phyloP scores from a whole-genome alignment of 2,888 invertebrate genomes.

The Lamproptera curius region DNA sequence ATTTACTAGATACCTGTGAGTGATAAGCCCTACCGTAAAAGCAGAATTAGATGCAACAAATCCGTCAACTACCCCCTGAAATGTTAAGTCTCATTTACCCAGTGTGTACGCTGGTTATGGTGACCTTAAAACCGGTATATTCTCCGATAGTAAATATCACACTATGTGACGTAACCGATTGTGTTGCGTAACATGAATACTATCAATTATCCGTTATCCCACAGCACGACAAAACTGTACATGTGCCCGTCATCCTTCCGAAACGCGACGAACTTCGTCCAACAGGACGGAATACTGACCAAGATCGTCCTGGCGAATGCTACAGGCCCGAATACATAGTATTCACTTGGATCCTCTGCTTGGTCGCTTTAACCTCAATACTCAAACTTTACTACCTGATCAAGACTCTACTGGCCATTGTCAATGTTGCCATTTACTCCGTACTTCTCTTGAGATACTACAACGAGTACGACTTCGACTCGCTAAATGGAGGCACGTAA shows the following conservation, averaged over 20 bases:
- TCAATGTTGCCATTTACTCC: slow-evolving; percentile 87
- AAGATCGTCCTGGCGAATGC: slow-evolving; percentile 57
- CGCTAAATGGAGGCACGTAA: slow-evolving; percentile 46
- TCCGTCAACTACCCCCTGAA: too few species aligned
- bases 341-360: slow-evolving; percentile 95
- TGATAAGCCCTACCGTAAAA: too few species aligned
- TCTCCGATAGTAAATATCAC: too few species aligned
- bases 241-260: slow-evolving; percentile 47
- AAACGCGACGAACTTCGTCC: slow-evolving; percentile 7
- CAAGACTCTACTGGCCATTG: slow-evolving; percentile 87
- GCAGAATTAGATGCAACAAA: too few species aligned
- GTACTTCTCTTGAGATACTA: slow-evolving; percentile 81
- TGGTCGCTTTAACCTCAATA: slow-evolving; percentile 94
- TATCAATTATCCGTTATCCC: not conserved
- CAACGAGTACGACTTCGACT: slow-evolving; percentile 67
- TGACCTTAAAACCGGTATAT: too few species aligned
- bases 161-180: too few species aligned
- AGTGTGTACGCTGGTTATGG: too few species aligned
- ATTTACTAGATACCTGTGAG: too few species aligned
- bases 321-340: slow-evolving; percentile 91
- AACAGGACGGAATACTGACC: slow-evolving; percentile 13
- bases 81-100: too few species aligned
- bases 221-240: slow-evolving; percentile 60
- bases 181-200: too few species aligned
- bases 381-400: slow-evolving; percentile 93